Evolutionary conservation across 2,797 vertebrate genomes (phyloP).

Genomic region (Emys orbicularis): DNA sequence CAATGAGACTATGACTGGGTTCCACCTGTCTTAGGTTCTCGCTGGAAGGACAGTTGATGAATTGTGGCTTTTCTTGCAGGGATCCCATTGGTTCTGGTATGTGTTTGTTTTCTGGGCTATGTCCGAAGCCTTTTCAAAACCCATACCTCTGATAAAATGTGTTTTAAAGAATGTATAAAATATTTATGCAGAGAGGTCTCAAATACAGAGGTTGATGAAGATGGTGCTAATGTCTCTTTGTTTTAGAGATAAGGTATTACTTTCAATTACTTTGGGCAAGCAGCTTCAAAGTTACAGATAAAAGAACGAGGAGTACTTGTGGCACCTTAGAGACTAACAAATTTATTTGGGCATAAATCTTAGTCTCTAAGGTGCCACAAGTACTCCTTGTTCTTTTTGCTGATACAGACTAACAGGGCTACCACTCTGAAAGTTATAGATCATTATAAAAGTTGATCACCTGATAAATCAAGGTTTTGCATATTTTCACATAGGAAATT

Average conservation of each 20-base stretch:
- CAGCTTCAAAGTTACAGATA: background rate
- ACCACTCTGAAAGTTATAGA: no score
- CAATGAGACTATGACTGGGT: background rate
- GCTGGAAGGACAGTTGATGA: background rate
- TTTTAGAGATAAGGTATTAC: background rate
- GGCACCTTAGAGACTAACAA: no score
- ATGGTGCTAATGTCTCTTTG: background rate
- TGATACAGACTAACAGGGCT: no score
- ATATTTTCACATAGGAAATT: background rate
- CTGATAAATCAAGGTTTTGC: background rate
- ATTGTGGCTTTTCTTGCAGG: background rate
- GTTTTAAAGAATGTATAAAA: background rate
- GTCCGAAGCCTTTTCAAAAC: rapidly evolving
- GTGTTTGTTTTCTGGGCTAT: background rate
- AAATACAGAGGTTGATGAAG: background rate
- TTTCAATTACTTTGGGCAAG: background rate
- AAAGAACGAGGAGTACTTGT: no score
- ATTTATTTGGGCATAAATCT: no score
- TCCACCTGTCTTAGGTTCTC: background rate
- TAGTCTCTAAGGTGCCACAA: no score
- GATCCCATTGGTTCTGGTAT: background rate
- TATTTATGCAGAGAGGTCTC: background rate
- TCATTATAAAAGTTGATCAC: background rate
- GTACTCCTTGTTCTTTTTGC: no score
- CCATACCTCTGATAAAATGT: rapidly evolving